Evolutionary conservation across 2,113 vertebrate species (phyloP).

Genomic region (Salvelinus fontinalis): DNA sequence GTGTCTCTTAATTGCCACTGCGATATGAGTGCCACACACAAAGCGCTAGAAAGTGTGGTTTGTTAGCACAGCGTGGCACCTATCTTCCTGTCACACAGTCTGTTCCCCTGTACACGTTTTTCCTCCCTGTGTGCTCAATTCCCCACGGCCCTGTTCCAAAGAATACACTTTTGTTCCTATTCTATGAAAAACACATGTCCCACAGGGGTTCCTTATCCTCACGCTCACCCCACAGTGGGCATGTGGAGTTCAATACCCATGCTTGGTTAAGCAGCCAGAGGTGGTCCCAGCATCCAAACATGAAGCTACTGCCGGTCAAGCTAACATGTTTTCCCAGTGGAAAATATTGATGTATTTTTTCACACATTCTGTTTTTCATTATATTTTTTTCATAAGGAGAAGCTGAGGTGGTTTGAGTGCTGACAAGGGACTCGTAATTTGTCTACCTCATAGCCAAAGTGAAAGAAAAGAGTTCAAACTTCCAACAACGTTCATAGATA

Average conservation of each 20-base stretch:
- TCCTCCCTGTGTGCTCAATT: slow-evolving; percentile 32
- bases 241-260: slow-evolving; percentile 27
- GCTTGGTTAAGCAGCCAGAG: slow-evolving; percentile 21
- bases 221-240: slow-evolving; percentile 34
- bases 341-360: slow-evolving; percentile 1
- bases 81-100: slow-evolving; percentile 46
- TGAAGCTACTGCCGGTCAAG: slow-evolving; percentile 16
- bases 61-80: slow-evolving; percentile 43
- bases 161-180: slow-evolving; percentile 48
- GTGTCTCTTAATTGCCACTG: not conserved
- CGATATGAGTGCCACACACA: not conserved
- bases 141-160: slow-evolving; percentile 28
- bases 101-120: slow-evolving; percentile 43
- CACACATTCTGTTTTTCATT: not conserved
- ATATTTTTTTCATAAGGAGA: not conserved
- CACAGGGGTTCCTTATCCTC: slow-evolving; percentile 34
- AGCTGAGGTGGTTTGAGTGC: not conserved
- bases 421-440: not conserved
- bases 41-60: slow-evolving; percentile 4
- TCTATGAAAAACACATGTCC: slow-evolving; percentile 31
- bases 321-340: slow-evolving; percentile 1
- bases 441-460: not conserved
- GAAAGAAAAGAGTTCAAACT: not conserved
- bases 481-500: not conserved
- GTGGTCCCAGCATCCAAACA: slow-evolving; percentile 10